Evolutionary conservation across 2,113 vertebrate genomes (phyloP).

Genomic region (Asarcornis scutulata): DNA sequence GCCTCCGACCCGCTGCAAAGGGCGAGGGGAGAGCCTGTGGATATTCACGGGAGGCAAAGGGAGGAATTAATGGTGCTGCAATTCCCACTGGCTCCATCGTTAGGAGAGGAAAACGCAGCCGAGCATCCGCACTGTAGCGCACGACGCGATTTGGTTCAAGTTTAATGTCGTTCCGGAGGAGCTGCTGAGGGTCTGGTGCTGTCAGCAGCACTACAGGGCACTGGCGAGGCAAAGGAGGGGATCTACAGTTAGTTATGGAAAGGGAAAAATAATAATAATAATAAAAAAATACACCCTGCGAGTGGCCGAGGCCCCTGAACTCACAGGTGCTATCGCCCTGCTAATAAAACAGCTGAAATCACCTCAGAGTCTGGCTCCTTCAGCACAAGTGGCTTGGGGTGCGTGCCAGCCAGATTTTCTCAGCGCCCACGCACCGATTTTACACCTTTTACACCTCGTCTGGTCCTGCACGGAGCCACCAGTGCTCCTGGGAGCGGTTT

Average conservation of each 20-base stretch:
- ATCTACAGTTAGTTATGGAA: not conserved
- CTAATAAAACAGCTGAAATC: not conserved
- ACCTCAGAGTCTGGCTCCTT: rapidly evolving
- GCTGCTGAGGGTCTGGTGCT: not conserved
- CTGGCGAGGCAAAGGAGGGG: not conserved
- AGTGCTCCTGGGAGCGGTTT: rapidly evolving
- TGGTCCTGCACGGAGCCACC: rapidly evolving
- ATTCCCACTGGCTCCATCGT: slow-evolving; percentile 14
- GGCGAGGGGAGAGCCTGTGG: not conserved
- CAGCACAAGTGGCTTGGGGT: rapidly evolving
- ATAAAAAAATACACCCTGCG: not conserved
- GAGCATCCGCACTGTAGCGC: not conserved
- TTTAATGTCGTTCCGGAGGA: not conserved
- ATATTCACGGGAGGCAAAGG: not conserved
- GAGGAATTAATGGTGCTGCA: slow-evolving; percentile 26
- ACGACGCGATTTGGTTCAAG: not conserved
- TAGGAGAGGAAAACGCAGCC: not conserved
- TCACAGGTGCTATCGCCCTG: rapidly evolving
- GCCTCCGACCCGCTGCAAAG: not conserved
- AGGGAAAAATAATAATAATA: not conserved
- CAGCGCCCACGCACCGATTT: not conserved
- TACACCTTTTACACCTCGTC: rapidly evolving
- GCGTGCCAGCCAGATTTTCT: not conserved
- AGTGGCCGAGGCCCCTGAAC: not conserved
- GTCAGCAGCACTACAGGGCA: rapidly evolving